Evolutionary conservation across 2,113 vertebrate genomes (phyloP).

Genomic region (Poicephalus gulielmi): DNA sequence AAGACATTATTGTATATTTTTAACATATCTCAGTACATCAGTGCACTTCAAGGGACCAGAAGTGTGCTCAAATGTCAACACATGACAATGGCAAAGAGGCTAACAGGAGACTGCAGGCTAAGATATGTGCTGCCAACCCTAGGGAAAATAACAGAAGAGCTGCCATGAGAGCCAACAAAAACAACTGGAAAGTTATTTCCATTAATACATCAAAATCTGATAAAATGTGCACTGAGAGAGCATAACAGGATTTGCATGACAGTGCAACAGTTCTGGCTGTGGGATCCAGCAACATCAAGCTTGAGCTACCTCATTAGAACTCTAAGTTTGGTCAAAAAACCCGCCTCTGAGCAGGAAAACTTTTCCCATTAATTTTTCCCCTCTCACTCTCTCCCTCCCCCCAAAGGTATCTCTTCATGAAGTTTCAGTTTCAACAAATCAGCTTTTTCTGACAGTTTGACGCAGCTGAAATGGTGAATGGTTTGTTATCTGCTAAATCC

Average conservation of each 20-base stretch:
- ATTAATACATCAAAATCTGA: not conserved
- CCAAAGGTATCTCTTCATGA: rapidly evolving
- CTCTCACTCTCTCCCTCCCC: not conserved
- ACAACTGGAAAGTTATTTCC: not conserved
- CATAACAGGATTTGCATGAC: not conserved
- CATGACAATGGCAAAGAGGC: rapidly evolving
- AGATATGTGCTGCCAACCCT: not conserved
- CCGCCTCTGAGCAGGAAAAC: too few species aligned
- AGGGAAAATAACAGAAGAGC: not conserved
- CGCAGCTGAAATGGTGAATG: rapidly evolving
- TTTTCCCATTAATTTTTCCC: not conserved
- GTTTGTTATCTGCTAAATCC: not conserved
- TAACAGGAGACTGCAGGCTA: not conserved
- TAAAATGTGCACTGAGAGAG: not conserved
- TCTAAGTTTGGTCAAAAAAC: not conserved
- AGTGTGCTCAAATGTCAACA: rapidly evolving
- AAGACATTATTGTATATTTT: not conserved
- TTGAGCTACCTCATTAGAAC: not conserved
- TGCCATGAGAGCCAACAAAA: not conserved
- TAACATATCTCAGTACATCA: rapidly evolving
- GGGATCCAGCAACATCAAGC: not conserved
- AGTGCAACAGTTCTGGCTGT: not conserved
- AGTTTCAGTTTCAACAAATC: not conserved
- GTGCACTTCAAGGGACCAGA: rapidly evolving
- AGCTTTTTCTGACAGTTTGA: not conserved